Percentiles rank a stretch among this genome's conserved stretches.
phyloP scores from a whole-genome alignment of 2,888 invertebrate genomes.

The Lepidocyrtinus sp. region DNA sequence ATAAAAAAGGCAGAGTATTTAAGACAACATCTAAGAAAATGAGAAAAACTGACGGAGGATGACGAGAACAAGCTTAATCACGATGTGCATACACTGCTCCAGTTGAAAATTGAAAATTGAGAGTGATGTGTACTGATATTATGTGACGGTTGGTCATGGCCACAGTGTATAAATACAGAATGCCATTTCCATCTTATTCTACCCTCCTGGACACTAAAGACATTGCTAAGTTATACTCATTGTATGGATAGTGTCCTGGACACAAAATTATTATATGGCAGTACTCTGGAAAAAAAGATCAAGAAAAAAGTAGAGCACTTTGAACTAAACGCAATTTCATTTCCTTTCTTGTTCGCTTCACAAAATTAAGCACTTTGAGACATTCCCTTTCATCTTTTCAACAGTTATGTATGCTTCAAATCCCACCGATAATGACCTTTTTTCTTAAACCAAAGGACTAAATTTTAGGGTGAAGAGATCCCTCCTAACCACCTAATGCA shows the following conservation, averaged over 20 bases:
- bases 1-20: slow-evolving; percentile 30
- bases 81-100: slow-evolving; percentile 29
- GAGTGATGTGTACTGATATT: too few relatives aligned
- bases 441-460: too few relatives aligned
- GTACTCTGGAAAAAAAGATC: slow-evolving; percentile 44
- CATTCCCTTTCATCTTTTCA: slow-evolving; percentile 55
- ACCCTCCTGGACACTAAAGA: too few relatives aligned
- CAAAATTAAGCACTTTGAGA: slow-evolving; percentile 30
- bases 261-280: not conserved
- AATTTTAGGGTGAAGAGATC: too few relatives aligned
- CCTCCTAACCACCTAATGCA: too few relatives aligned
- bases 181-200: not conserved
- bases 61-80: slow-evolving; percentile 44
- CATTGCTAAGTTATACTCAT: too few relatives aligned
- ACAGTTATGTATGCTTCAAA: slow-evolving; percentile 59
- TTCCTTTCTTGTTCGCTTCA: slow-evolving; percentile 17
- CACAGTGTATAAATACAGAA: not conserved
- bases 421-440: slow-evolving; percentile 64
- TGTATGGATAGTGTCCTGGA: too few relatives aligned
- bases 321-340: slow-evolving; percentile 34
- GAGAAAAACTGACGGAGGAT: slow-evolving; percentile 55
- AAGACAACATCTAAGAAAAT: slow-evolving; percentile 51
- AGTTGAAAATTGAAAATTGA: slow-evolving; percentile 39
- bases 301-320: slow-evolving; percentile 43
- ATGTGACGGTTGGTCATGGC: slow-evolving; percentile 11